Evolutionary conservation across 2,888 invertebrate species (phyloP), one percentile per base, ranked within the genome.

Genomic region (Lycocerus yunnanus): DNA sequence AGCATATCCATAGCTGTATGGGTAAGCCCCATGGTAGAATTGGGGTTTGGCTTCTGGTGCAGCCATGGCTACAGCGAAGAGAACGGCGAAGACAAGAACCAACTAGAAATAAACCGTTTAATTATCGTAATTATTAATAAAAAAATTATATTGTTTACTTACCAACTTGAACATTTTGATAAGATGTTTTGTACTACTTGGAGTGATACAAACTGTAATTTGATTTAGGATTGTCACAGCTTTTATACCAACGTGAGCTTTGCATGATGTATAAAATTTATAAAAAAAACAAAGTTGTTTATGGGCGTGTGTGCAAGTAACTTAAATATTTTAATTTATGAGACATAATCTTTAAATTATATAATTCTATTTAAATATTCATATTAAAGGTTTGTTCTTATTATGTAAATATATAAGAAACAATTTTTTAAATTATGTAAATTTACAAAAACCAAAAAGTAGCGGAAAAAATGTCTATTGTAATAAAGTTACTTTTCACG

Each of bases 31-130:
- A 20, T 67, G 43, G 58, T 21, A 61, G 15, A 68, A 58, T 43
- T 72, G 72, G 5, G 77, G 71, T 15, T 68, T 69, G 14, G 77
- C 71, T 69, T 77, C 73, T 14, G 77, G 77, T 27, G 58, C 76
- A 16, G 78, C 78, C 59, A 74, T 59, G 66, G 76, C 74, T 21
- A 78, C 63, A 21, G 74, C 78, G 69, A 78, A 76, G 21, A 78
- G 71, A 27, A 70, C 70, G 58, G 72, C 78, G 58, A 74, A 71
- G n/a, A 74, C 71, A 15, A 78, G 18, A 24, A 76, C 27, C 61
- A 78, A 76, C 78, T 78, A 65, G 6, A 76, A 69, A 66, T 66
- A 66, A 65, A 63, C 10, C 4, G n/a, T n/a, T 6, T 43, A n/a
- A 20, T 69, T 20, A 14, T 20, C 10, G 16, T 6, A 20, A 24